A percentile compares a stretch with the other conserved stretches of the same genome.
phyloP scores from a whole-genome alignment of 2,113 vertebrate species.

The Syngnathus typhle region DNA sequence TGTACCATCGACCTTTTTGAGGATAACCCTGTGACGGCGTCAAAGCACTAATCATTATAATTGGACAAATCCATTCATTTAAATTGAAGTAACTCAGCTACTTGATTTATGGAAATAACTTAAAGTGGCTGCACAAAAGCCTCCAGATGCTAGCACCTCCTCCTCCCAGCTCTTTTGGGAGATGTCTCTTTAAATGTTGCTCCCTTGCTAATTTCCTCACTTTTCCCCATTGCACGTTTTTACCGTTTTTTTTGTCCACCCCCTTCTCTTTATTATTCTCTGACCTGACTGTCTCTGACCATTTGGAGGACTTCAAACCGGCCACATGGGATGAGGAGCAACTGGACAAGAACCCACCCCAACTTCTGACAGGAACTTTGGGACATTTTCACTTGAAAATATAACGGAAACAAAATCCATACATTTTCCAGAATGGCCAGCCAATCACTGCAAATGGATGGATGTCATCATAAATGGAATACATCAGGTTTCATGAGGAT shows the following conservation, averaged over 20 bases:
- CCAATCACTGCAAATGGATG: not conserved
- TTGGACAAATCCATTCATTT: too few species aligned
- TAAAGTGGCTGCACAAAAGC: too few species aligned
- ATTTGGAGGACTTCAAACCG: not conserved
- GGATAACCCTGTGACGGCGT: not conserved
- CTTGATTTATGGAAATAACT: too few species aligned
- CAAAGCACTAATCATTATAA: too few species aligned
- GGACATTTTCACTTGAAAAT: not conserved
- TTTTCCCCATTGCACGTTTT: not conserved
- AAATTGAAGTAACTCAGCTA: too few species aligned
- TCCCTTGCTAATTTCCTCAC: not conserved
- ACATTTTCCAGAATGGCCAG: not conserved
- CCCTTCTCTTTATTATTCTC: not conserved
- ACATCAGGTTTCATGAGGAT: not conserved
- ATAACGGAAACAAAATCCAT: not conserved
- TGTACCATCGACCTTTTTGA: not conserved
- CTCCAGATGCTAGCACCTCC: not conserved
- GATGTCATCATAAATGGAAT: too few species aligned
- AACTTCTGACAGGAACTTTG: not conserved
- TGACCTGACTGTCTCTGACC: not conserved
- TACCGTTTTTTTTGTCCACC: not conserved
- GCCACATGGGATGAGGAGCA: not conserved
- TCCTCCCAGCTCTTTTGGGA: not conserved
- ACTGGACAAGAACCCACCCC: too few species aligned
- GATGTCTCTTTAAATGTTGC: conserved; percentile 2